Base-by-base conservation (phyloP, 1,140 invertebrate genomes). In the Bombus soroeensis region DNA sequence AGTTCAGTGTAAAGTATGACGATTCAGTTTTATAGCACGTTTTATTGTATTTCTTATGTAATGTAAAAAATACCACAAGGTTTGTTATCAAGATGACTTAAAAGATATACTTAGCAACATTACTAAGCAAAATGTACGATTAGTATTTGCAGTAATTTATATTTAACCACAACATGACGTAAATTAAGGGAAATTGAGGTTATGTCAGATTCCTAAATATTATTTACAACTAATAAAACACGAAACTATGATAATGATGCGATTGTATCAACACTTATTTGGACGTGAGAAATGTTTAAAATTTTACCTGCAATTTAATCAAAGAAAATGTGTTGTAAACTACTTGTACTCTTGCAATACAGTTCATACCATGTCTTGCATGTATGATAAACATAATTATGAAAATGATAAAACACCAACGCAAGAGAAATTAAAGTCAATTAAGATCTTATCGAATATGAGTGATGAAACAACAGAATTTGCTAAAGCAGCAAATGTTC, bases 191-290 rank as follows among this genome's bases (percentile, higher is more conserved):
- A 10, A 59, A 28, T 72, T 68, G 34, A 83, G 62, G 68, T 76
- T 77, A 75, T 59, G 28, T 64, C 28, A 37, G 12, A 72, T 70
- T 68, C 12, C 8, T 32, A 10, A 74, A 62, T 5, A 47, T 87
- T 57, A 43, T 72, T 66, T 59, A n/a, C 89, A 86, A 74, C 18
- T 90, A 89, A 70, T 82, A 41, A 59, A 43, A 53, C 10, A 83
- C 37, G 39, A n/a, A 89, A 91, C 25, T 41, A 92, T 93, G 89
- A 62, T 90, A 83, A 76, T 87, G 39, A 43, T 90, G 59, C 78
- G 39, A 70, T 84, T 83, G 83, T 92, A 75, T 89, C 84, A 86
- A 12, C 70, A 68, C 28, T 68, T 94, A 18, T 81, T 81, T n/a
- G 39, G n/a, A n/a, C n/a, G 47, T 53, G 32, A 59, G 1, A 59